phyloP scores from a whole-genome alignment of 30 jellyfish, hydroid and myxozoan species.

The Hydractinia echinata region DNA sequence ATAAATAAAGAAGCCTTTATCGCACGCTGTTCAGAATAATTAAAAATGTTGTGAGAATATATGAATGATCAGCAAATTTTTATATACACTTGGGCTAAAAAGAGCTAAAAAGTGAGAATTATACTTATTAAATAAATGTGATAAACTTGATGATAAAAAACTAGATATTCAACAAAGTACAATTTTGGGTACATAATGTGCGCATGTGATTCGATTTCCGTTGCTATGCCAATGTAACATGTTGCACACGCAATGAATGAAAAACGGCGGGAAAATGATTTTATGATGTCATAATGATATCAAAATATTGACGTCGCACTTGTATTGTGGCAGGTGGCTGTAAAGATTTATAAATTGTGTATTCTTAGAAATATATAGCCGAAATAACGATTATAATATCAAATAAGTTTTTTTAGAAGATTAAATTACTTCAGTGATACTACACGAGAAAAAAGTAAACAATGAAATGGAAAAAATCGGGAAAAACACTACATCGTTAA shows the following conservation, averaged over 20 bases:
- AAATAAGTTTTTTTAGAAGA: constrained; percentile 12
- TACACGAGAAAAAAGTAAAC: not conserved
- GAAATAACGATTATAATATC: constrained; percentile 7
- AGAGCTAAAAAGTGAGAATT: no score
- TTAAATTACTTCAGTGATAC: not conserved
- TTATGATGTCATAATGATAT: constrained; percentile 1
- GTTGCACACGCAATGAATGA: not conserved
- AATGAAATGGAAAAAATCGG: not conserved
- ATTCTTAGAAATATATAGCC: not conserved
- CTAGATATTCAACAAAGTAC: no score
- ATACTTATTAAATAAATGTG: no score
- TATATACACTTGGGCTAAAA: not conserved
- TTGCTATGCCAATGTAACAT: no score
- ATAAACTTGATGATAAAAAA: no score
- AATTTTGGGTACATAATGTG: no score
- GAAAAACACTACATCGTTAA: constrained; percentile 1
- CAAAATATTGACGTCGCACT: no score
- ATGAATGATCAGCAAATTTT: constrained; percentile 13
- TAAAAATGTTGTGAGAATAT: constrained; percentile 26
- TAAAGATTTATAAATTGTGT: not conserved
- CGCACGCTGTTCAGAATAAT: constrained; percentile 21
- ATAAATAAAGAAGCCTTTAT: constrained; percentile 7
- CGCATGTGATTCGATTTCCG: no score
- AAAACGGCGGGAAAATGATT: constrained; percentile 13
- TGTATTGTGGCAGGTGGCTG: constrained; percentile 4